phyloP scores from a whole-genome alignment of 2,113 vertebrate genomes.

The Rhinoderma darwinii region DNA sequence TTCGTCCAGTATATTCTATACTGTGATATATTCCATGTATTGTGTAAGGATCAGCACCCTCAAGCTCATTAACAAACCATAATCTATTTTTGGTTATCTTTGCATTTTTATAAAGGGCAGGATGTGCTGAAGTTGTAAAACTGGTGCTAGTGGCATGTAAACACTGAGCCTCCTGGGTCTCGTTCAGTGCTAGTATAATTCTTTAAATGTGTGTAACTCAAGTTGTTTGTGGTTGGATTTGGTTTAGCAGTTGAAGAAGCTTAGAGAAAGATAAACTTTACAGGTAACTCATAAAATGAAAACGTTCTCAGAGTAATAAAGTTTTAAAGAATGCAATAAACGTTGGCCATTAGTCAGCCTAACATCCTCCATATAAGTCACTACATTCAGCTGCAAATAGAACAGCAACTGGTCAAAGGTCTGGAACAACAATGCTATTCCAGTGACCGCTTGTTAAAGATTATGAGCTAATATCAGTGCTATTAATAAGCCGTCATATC shows the following conservation, averaged over 20 bases:
- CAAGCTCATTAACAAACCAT: too few relatives aligned
- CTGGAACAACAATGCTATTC: not conserved
- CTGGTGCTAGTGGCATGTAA: not conserved
- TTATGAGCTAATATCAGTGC: not conserved
- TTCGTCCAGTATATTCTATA: too few relatives aligned
- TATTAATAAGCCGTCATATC: not conserved
- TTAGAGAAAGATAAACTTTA: slow-evolving; percentile 8
- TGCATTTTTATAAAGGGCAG: not conserved
- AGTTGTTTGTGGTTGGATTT: not conserved
- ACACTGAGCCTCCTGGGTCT: not conserved
- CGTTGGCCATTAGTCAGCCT: not conserved
- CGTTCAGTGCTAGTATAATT: not conserved
- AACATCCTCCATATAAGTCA: not conserved
- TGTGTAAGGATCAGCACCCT: too few relatives aligned
- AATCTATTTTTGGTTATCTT: not conserved
- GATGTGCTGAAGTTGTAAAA: not conserved
- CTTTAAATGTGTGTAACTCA: not conserved
- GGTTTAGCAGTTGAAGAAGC: not conserved
- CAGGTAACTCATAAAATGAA: not conserved
- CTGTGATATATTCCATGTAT: too few relatives aligned
- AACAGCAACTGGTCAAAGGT: slow-evolving; percentile 16
- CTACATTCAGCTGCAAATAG: not conserved
- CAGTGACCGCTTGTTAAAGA: not conserved
- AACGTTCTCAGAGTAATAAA: slow-evolving; percentile 7
- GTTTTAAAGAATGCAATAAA: slow-evolving; percentile 6